Conservation (phyloP, 2,888 invertebrate species). For the Cyrtodaria siliqua region DNA sequence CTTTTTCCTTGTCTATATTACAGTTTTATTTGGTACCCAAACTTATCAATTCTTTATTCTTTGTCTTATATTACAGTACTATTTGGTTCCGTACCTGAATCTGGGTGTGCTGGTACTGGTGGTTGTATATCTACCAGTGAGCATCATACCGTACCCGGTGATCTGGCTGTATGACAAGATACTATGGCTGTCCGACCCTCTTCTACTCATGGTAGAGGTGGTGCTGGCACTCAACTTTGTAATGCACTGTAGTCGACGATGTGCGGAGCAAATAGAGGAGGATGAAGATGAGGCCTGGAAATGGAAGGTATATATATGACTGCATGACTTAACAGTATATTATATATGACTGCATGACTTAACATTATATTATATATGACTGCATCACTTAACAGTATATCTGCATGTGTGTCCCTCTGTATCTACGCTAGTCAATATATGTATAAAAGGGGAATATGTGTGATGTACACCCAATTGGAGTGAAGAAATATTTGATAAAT, state of each 20-base stretch:
- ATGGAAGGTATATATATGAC: slow-evolving; percentile 66
- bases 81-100: slow-evolving; percentile 72
- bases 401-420: too few species aligned
- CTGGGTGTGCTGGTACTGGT: slow-evolving; percentile 63
- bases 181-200: slow-evolving; percentile 74
- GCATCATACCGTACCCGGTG: slow-evolving; percentile 74
- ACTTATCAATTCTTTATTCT: too few species aligned
- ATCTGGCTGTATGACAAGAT: slow-evolving; percentile 77
- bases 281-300: slow-evolving; percentile 71
- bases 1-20: too few species aligned
- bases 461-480: too few species aligned
- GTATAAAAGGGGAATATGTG: too few species aligned
- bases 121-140: slow-evolving; percentile 73
- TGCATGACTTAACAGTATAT: not conserved
- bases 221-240: slow-evolving; percentile 75
- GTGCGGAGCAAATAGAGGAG: slow-evolving; percentile 72
- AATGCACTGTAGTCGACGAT: slow-evolving; percentile 75
- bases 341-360: not conserved
- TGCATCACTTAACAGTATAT: too few species aligned
- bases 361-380: not conserved
- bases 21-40: too few species aligned
- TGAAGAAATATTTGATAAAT: too few species aligned
- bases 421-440: too few species aligned
- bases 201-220: slow-evolving; percentile 76
- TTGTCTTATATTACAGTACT: slow-evolving; percentile 71